Base-by-base conservation (phyloP, 1,140 invertebrate species). In the Pinna nobilis region DNA sequence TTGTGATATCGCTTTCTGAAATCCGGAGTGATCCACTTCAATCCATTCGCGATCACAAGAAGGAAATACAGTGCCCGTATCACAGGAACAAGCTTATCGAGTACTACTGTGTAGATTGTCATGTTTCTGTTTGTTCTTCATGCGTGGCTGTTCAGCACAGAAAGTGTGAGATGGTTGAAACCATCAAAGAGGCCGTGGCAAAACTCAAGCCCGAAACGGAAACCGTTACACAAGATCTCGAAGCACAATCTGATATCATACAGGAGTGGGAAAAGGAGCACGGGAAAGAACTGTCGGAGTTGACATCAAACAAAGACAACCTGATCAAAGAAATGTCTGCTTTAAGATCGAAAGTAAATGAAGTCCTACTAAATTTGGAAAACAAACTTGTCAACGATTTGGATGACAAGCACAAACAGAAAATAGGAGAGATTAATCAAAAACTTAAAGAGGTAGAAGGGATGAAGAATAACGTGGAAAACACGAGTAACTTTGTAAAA, bases 101-200 rank as follows among this genome's bases (percentile, higher is more conserved):
- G 25, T 81, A 73, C 41, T 81, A 81, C 59, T 81, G 79, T 74
- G 65, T 81, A n/a, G 79, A 81, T 50, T 81, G 79, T 68, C 70
- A 77, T 39, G 70, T 59, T 15, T 64, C 76, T 3, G 71, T 78
- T 28, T 81, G 79, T 49, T 78, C 79, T 2, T 76, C 74, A 2
- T 81, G 79, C 53, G 79, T 78, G 4, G 79, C 79, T 25, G 65
- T 81, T 49, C 70, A 81, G 30, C 79, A 81, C 41, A 74, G 79
- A 57, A 63, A 74, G 33, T 81, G 79, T 73, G 79, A 81, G 70
- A 78, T 76, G 67, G 76, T 81, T 3, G 79, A 81, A 53, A 76
- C 79, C 32, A 75, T 77, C n/a, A 68, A 67, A 37, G 79, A 81
- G 9, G 73, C 79, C 3, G 79, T 75, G 5, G 53, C 69, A 49